These are phyloP conservation scores for Calyptomena viridis DNA, from an alignment of 2,113 vertebrate species.

Conservation along the genomic window DNA sequence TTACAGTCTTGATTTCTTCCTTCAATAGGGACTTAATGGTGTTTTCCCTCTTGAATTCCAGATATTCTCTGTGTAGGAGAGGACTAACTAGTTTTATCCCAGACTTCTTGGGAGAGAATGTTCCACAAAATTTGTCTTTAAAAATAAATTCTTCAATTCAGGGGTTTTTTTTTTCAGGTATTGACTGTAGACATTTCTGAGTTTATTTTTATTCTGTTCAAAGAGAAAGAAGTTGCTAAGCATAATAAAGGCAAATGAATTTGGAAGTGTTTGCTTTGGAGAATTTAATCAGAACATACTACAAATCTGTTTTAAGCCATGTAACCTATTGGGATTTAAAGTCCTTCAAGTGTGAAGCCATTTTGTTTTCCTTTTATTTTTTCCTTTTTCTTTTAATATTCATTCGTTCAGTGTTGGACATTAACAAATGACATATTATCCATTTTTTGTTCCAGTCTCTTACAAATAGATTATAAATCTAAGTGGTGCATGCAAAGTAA, in stretches of 20 bases:
- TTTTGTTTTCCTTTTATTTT: not conserved
- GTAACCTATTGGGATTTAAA: not conserved
- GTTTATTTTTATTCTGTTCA: not conserved
- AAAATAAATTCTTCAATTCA: not conserved
- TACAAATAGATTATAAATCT: not conserved
- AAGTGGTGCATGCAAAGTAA: not conserved
- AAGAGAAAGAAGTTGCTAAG: not conserved
- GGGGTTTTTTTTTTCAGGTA: not conserved
- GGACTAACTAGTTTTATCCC: not conserved
- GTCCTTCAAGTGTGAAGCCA: not conserved
- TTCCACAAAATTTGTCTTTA: not conserved
- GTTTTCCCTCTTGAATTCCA: not conserved
- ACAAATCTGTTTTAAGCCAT: not conserved
- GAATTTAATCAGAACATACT: not conserved
- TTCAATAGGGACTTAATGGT: not conserved
- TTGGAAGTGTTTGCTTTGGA: not conserved
- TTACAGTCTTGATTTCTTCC: not conserved
- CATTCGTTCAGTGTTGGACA: rapidly evolving
- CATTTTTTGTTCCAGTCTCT: not conserved
- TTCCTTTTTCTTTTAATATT: not conserved
- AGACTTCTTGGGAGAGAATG: not conserved
- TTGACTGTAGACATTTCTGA: not conserved
- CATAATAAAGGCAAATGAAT: not conserved
- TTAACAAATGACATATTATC: not conserved
- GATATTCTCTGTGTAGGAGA: not conserved